Evolutionary conservation across 2,888 invertebrate species (phyloP), one percentile per base, ranked within the genome.

Genomic region (Myopa tessellatipennis): DNA sequence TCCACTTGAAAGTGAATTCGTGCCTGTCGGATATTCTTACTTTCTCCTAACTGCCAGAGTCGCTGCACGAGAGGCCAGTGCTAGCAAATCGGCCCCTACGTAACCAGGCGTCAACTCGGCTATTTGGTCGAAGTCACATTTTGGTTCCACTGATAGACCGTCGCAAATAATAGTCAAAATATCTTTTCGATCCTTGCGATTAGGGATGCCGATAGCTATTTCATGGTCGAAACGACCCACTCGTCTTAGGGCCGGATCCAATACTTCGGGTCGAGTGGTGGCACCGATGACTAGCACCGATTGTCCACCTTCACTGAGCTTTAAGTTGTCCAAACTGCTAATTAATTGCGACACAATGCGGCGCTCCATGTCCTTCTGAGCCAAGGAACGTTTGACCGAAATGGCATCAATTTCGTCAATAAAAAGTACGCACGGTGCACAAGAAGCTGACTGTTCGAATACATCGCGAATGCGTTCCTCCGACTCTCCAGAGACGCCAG

Each of bases 341-440:
- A 98, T 90, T 76, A 99, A 89, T 89, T 99, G 98, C 0, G 98
- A 94, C 8, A 99, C 98, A 89, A 99, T 96, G 79, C 99, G 91
- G 80, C 95, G 92, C 87, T 99, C 98, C 98, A 99, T 99, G 85
- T 98, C 98, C 87, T 95, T 95, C 84, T 96, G 95, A 4, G 97
- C 97, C 84, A 94, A 94, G 77, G 96, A 94, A 85, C 98, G 91
- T 87, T 97, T 96, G 6, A 95, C 95, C 52, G 97, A 96, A 68
- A 99, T 95, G n/a, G 97, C 94, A 90, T 99, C 99, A 79, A 99
- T 96, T 90, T 99, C 98, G 90, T 99, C 99, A 80, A 99, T 94
- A 86, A 98, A 98, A 60, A 98, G 89, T 16, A 98, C 92, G 87
- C 96, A 95, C 0, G 97, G 96, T 12, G 95, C 92, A 77, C 91